Conservation (phyloP, 2,113 vertebrate genomes). For the Bos taurus region DNA sequence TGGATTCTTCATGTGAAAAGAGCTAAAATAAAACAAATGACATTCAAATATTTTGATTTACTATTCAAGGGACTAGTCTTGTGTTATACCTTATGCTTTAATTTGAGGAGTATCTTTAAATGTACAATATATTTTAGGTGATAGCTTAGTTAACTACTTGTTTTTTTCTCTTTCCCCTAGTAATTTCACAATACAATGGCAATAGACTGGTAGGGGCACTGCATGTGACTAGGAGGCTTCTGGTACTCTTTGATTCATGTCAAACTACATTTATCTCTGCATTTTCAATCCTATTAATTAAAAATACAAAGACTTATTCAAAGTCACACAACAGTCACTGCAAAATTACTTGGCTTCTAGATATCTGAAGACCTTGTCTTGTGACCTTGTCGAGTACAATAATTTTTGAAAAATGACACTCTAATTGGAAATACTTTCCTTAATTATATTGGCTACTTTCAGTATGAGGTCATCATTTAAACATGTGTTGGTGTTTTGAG, state of each 20-base stretch:
- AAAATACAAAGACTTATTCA: slow-evolving; percentile 44
- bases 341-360: slow-evolving; percentile 38
- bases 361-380: slow-evolving; percentile 21
- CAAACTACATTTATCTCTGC: not conserved
- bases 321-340: not conserved
- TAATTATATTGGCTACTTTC: slow-evolving; percentile 19
- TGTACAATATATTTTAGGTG: not conserved
- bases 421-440: slow-evolving; percentile 20
- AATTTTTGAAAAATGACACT: slow-evolving; percentile 49
- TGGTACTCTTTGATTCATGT: not conserved
- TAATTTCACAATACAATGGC: not conserved
- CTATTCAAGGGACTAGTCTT: not conserved
- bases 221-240: not conserved
- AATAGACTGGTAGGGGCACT: not conserved
- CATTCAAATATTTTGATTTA: not conserved
- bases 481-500: not conserved
- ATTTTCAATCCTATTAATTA: not conserved
- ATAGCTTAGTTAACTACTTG: not conserved
- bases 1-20: slow-evolving; percentile 8
- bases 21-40: not conserved
- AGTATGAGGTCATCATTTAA: slow-evolving; percentile 50
- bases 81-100: not conserved
- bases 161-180: not conserved
- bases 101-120: not conserved
- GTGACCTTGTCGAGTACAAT: slow-evolving; percentile 38